Conservation (phyloP, 1,140 invertebrate species). For the Cyclina sinensis region DNA sequence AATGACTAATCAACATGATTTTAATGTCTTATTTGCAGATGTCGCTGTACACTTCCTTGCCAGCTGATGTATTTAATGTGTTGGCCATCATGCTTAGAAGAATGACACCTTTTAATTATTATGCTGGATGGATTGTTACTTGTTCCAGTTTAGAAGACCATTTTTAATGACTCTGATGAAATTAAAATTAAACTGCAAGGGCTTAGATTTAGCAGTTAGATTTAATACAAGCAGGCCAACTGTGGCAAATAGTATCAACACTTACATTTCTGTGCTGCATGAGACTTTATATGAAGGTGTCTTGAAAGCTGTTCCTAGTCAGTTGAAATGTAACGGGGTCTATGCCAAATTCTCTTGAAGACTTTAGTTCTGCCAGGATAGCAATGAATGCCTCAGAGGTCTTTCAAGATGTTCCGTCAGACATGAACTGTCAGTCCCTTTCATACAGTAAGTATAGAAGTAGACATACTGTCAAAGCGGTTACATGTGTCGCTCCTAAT, state of each 20-base stretch:
- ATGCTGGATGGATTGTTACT: too few relatives aligned
- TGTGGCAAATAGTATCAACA: conserved; percentile 43
- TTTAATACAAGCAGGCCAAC: conserved; percentile 52
- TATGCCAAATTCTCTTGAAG: conserved; percentile 48
- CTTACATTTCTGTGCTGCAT: too few relatives aligned
- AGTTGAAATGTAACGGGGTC: conserved; percentile 61
- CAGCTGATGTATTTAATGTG: too few relatives aligned
- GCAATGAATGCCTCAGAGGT: conserved; percentile 63
- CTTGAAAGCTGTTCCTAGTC: conserved; percentile 38
- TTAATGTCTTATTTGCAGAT: too few relatives aligned
- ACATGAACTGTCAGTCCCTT: conserved; percentile 61
- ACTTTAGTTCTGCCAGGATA: too few relatives aligned
- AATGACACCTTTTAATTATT: conserved; percentile 59
- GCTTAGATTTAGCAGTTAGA: too few relatives aligned
- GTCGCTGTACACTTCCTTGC: too few relatives aligned
- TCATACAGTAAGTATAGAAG: too few relatives aligned
- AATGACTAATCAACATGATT: too few relatives aligned
- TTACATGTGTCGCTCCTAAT: conserved; percentile 64
- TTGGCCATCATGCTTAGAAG: too few relatives aligned
- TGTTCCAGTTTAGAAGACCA: too few relatives aligned
- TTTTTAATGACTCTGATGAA: conserved; percentile 57
- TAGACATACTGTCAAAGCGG: conserved; percentile 64
- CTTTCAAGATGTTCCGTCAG: conserved; percentile 58
- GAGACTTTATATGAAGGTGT: conserved; percentile 58
- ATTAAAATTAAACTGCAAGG: conserved; percentile 31